phyloP scores from a whole-genome alignment of 1,140 invertebrate species.

The Cotesia vestalis region DNA sequence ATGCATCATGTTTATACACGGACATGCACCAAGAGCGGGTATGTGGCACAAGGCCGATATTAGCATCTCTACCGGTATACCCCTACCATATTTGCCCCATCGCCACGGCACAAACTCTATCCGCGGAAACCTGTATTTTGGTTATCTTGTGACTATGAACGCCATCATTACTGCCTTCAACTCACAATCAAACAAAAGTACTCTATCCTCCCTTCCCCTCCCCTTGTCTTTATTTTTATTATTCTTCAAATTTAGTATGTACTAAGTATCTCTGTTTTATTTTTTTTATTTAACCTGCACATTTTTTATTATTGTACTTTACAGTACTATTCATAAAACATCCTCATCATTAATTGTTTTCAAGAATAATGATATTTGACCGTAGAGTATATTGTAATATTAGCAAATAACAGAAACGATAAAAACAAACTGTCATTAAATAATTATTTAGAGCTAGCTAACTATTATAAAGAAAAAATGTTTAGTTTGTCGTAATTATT shows the following conservation, averaged over 20 bases:
- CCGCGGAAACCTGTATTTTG: constrained; percentile 60
- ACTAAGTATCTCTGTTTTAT: neutral
- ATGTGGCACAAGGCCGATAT: constrained; percentile 66
- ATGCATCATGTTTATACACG: constrained; percentile 35
- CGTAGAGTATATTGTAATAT: too few species aligned
- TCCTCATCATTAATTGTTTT: too few species aligned
- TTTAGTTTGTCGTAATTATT: too few species aligned
- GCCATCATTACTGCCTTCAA: constrained; percentile 36
- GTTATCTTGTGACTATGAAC: constrained; percentile 53
- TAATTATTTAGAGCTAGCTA: too few species aligned
- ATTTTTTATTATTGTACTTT: neutral
- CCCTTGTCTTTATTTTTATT: neutral
- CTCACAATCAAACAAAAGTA: constrained; percentile 44
- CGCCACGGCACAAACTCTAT: constrained; percentile 59
- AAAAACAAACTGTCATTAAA: too few species aligned
- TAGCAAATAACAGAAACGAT: too few species aligned
- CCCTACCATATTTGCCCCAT: constrained; percentile 52
- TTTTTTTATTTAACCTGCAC: neutral
- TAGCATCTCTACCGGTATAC: constrained; percentile 67
- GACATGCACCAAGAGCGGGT: constrained; percentile 53
- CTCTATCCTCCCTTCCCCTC: constrained; percentile 36
- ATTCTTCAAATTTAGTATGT: neutral
- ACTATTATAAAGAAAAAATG: too few species aligned
- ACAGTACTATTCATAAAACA: too few species aligned
- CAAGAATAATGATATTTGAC: too few species aligned